Conservation (phyloP, 1,140 invertebrate genomes). For the Philopotamus ludificatus region DNA sequence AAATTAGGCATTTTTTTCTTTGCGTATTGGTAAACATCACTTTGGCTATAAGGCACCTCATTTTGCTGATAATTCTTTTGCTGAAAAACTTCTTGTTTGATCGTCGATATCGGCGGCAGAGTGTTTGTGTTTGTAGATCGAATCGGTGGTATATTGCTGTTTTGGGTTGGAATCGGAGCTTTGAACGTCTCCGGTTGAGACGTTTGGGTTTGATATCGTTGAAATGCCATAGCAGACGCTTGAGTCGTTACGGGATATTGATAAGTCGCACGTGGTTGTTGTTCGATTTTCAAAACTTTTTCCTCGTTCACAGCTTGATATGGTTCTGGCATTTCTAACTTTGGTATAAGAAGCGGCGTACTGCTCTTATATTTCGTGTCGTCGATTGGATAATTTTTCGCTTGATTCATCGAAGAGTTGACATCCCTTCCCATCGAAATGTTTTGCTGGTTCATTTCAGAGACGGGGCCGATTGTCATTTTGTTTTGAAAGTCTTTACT, state of each 20-base stretch:
- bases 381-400: constrained; percentile 45
- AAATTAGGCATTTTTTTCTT: constrained; percentile 15
- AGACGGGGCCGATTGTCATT: constrained; percentile 57
- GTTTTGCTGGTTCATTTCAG: constrained; percentile 54
- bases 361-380: constrained; percentile 51
- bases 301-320: constrained; percentile 51
- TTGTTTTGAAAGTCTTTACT: constrained; percentile 59
- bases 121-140: constrained; percentile 45
- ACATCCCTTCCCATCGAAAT: constrained; percentile 45
- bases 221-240: neutral
- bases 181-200: constrained; percentile 21
- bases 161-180: neutral
- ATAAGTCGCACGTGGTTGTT: neutral
- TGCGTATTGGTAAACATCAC: constrained; percentile 24
- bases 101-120: constrained; percentile 55
- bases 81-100: constrained; percentile 52
- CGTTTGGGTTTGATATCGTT: constrained; percentile 11
- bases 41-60: constrained; percentile 28
- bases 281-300: constrained; percentile 18
- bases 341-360: constrained; percentile 51
- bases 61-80: constrained; percentile 32
- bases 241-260: constrained; percentile 3
- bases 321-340: constrained; percentile 52
- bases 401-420: constrained; percentile 49
- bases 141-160: neutral